Evolutionary conservation across 2,797 vertebrate genomes (phyloP), one percentile per base, ranked within the genome.

Genomic region (Xenops minutus): DNA sequence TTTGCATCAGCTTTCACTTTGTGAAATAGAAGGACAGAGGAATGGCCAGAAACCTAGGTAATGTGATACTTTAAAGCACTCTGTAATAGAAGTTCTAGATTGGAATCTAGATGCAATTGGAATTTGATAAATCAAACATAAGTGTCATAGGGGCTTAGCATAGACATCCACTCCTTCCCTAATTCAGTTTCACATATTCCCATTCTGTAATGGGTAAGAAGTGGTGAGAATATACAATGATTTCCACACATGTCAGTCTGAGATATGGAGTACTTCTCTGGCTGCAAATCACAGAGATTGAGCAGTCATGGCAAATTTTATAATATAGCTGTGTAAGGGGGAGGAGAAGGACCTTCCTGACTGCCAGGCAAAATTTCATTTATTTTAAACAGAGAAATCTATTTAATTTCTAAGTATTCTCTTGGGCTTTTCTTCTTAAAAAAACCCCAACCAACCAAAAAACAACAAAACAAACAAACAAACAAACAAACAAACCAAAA

Each of bases 351-450:
- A 94, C 41, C 37, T 91, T 63, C 29, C 19, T 84, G 89, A 51
- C 71, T 89, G 63, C 37, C 44, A 91, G 51, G 61, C 63, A 93
- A 91, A 92, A 87, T 37, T 79, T 64, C 37, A 83, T 73, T 88
- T 86, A 86, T 91, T 93, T 94, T 77, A 91, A 94, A 79, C 56
- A 85, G 63, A 94, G 92, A 92, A 93, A 85, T 79, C 44, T 92
- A n/a, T 64, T 86, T 79, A 77, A 89, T 92, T 96, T 87, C 75
- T 87, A 83, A 74, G 21, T 61, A 63, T 63, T 80, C 44, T 92
- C 77, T 61, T 67, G 46, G 56, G 71, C 21, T 76, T 92, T n/a
- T 66, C 44, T 66, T 36, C 51, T 76, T 44, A 59, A 79, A 51
- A 39, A 10, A 20, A 10, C 39, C 24, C 6, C 15, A 41, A 41